phyloP scores from a whole-genome alignment of 2,888 invertebrate genomes.

The Aproaerema taeniolella region DNA sequence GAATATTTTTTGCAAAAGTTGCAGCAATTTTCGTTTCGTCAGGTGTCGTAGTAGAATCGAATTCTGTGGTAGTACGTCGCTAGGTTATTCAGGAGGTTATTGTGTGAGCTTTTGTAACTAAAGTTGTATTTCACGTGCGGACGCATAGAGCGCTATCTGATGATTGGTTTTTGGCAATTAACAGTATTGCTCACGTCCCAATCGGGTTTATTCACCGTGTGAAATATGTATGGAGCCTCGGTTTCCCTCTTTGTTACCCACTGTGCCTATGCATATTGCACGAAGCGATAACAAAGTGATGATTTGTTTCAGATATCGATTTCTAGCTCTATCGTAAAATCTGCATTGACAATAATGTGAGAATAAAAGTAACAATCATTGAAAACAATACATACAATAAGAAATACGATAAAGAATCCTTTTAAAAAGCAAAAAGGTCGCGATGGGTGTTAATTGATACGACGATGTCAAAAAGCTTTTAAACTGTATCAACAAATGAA shows the following conservation, averaged over 20 bases:
- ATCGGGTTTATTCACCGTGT: slow-evolving; percentile 73
- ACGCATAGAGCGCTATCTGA: slow-evolving; percentile 72
- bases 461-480: slow-evolving; percentile 69
- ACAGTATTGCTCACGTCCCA: slow-evolving; percentile 73
- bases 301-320: slow-evolving; percentile 12
- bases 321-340: neutral
- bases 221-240: slow-evolving; percentile 72
- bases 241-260: slow-evolving; percentile 63
- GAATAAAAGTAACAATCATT: no score
- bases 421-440: no score
- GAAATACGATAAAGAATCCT: no score
- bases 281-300: slow-evolving; percentile 17
- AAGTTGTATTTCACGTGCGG: slow-evolving; percentile 71
- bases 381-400: no score
- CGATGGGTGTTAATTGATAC: slow-evolving; percentile 41
- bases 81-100: slow-evolving; percentile 14
- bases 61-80: slow-evolving; percentile 5
- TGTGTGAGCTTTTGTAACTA: slow-evolving; percentile 55
- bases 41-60: slow-evolving; percentile 17
- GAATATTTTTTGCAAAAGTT: slow-evolving; percentile 16
- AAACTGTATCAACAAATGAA: slow-evolving; percentile 39
- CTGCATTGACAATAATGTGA: no score
- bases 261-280: slow-evolving; percentile 28
- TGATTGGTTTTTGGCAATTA: slow-evolving; percentile 79
- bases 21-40: slow-evolving; percentile 19